Evolutionary conservation across 2,888 invertebrate species (phyloP).

Genomic region (Timandra comae): DNA sequence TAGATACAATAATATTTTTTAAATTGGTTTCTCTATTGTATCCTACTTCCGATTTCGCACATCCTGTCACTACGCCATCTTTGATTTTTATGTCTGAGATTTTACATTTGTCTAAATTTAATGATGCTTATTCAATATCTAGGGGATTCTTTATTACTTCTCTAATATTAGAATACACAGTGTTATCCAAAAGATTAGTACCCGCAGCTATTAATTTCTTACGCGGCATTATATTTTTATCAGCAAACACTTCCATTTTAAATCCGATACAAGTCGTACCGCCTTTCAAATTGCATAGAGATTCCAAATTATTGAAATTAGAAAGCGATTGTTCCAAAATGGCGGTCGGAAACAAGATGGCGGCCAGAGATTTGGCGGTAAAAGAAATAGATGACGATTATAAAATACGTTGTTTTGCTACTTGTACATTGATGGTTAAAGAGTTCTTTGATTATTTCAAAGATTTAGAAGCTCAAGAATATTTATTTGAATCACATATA

Average conservation of each 20-base stretch:
- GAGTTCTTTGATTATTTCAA: slow-evolving; percentile 76
- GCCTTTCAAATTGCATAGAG: slow-evolving; percentile 79
- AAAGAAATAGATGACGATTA: slow-evolving; percentile 77
- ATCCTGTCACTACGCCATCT: slow-evolving; percentile 91
- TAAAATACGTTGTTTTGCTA: slow-evolving; percentile 78
- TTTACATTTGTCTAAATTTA: slow-evolving; percentile 79
- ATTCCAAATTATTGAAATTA: slow-evolving; percentile 77
- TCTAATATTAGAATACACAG: slow-evolving; percentile 86
- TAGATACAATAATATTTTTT: slow-evolving; percentile 86
- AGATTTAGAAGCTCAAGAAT: slow-evolving; percentile 55
- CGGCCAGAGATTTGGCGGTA: slow-evolving; percentile 73
- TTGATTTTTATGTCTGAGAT: slow-evolving; percentile 90
- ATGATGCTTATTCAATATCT: slow-evolving; percentile 81
- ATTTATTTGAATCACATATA: slow-evolving; percentile 74
- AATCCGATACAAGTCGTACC: slow-evolving; percentile 80
- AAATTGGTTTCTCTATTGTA: slow-evolving; percentile 89
- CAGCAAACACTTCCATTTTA: slow-evolving; percentile 78
- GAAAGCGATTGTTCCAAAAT: slow-evolving; percentile 63
- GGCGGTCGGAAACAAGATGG: slow-evolving; percentile 58
- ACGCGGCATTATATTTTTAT: slow-evolving; percentile 83
- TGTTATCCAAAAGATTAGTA: slow-evolving; percentile 85
- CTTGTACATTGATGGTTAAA: slow-evolving; percentile 72
- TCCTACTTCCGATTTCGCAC: slow-evolving; percentile 93
- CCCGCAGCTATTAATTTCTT: slow-evolving; percentile 90
- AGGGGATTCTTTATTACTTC: slow-evolving; percentile 86